A percentile compares a stretch with the other conserved stretches of the same genome.
Conservation (phyloP, 2,113 vertebrate species). For the Pundamilia nyererei region DNA sequence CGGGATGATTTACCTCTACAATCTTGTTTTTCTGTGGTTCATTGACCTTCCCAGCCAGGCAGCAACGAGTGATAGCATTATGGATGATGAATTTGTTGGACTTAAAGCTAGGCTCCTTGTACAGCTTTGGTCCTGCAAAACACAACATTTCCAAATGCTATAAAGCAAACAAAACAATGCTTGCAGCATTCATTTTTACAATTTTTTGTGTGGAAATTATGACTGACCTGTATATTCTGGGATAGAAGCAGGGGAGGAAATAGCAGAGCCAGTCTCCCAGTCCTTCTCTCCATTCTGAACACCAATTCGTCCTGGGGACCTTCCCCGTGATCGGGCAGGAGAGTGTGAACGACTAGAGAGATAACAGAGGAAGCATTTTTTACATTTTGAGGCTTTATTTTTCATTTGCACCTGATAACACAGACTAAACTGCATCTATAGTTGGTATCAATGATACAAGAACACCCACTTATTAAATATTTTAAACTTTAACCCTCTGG, state of each 20-base stretch:
- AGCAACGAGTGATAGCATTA: slow-evolving; percentile 89
- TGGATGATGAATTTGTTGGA: slow-evolving; percentile 94
- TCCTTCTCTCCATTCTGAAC: slow-evolving; percentile 80
- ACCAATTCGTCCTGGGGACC: slow-evolving; percentile 77
- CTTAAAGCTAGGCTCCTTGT: slow-evolving; percentile 92
- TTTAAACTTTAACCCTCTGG: background rate
- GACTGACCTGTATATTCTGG: slow-evolving; percentile 85
- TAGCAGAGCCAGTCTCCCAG: slow-evolving; percentile 85
- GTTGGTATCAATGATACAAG: background rate
- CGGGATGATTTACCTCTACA: slow-evolving; percentile 76
- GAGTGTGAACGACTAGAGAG: slow-evolving; percentile 76
- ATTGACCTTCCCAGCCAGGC: slow-evolving; percentile 89
- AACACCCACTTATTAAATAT: background rate
- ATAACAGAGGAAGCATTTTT: background rate
- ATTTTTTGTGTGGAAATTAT: background rate
- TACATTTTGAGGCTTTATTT: background rate
- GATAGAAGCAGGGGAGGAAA: slow-evolving; percentile 84
- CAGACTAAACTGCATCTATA: background rate
- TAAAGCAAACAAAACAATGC: background rate
- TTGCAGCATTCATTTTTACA: background rate
- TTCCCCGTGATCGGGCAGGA: slow-evolving; percentile 77
- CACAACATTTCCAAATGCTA: background rate
- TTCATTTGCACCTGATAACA: background rate
- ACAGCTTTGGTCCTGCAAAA: slow-evolving; percentile 82
- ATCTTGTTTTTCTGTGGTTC: slow-evolving; percentile 91